These are phyloP conservation scores for Diarsia mendica DNA, from an alignment of 2,888 invertebrate species.

Conservation along the genomic window DNA sequence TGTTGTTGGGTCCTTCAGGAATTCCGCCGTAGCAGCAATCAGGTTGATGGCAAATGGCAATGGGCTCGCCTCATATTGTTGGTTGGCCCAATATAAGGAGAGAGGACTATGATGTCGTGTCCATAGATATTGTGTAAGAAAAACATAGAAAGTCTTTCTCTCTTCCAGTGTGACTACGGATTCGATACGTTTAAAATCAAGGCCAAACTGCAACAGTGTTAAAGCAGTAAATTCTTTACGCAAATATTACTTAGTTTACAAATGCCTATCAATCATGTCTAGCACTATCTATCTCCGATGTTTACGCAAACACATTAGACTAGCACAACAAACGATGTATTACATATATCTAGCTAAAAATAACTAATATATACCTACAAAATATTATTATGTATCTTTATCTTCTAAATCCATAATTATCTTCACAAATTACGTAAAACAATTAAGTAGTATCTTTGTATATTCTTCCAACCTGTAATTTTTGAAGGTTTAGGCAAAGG, in stretches of 20 bases:
- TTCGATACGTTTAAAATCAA: neutral
- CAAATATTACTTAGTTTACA: slow-evolving; percentile 28
- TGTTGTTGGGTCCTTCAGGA: too few species aligned
- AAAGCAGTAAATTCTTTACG: slow-evolving; percentile 19
- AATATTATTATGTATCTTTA: neutral
- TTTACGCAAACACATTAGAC: slow-evolving; percentile 44
- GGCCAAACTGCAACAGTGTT: neutral
- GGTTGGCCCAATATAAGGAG: too few species aligned
- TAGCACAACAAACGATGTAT: slow-evolving; percentile 22
- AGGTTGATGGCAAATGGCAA: too few species aligned
- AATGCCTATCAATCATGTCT: slow-evolving; percentile 36
- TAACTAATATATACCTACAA: neutral
- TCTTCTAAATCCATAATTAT: neutral
- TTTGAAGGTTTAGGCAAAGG: too few species aligned
- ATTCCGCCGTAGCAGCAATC: too few species aligned
- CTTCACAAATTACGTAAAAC: neutral
- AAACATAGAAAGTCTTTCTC: neutral
- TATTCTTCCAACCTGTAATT: too few species aligned
- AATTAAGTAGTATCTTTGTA: too few species aligned
- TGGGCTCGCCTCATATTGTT: too few species aligned
- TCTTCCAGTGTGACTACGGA: too few species aligned
- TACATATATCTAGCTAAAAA: slow-evolving; percentile 15
- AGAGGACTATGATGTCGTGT: too few species aligned
- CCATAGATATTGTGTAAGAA: too few species aligned
- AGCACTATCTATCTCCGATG: slow-evolving; percentile 28